A percentile compares a stretch with the other conserved stretches of the same genome.
Evolutionary conservation across 2,113 vertebrate species (phyloP).

Genomic region (Callaeas wilsoni): DNA sequence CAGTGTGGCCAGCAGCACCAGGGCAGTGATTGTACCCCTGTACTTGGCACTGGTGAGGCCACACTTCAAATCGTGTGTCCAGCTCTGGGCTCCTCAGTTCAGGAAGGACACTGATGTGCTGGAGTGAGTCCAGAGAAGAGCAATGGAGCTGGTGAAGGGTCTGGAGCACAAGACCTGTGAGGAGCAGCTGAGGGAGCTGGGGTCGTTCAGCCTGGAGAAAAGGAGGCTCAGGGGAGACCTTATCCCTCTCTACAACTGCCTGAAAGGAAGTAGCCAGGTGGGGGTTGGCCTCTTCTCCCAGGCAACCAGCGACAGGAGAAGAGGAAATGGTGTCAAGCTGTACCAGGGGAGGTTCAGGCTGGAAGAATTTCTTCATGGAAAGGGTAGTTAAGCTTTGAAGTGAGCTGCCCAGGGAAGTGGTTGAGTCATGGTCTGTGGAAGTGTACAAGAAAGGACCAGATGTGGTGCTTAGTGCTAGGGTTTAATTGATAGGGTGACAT

Average conservation of each 20-base stretch:
- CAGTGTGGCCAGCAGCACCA: too few relatives aligned
- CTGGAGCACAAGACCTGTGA: background rate
- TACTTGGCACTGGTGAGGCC: background rate
- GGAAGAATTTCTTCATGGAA: background rate
- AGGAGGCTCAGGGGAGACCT: background rate
- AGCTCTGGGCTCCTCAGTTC: background rate
- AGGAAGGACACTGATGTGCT: too few relatives aligned
- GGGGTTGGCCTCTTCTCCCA: rapidly evolving
- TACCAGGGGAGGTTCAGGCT: background rate
- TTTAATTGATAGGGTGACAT: background rate
- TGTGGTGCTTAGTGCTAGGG: background rate
- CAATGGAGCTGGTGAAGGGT: rapidly evolving
- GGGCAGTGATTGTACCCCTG: rapidly evolving
- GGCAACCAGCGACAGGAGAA: background rate
- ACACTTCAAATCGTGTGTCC: rapidly evolving
- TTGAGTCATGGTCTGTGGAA: background rate
- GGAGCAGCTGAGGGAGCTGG: background rate
- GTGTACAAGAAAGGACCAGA: background rate
- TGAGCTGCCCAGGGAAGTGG: background rate
- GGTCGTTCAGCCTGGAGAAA: background rate
- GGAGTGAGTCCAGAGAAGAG: background rate
- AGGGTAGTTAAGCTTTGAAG: background rate
- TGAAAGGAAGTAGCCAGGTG: background rate
- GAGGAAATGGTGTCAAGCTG: background rate
- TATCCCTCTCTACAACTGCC: background rate